A percentile compares a stretch with the other conserved stretches of the same genome.
Conservation (phyloP, 2,113 vertebrate genomes). For the Paratilapia polleni region DNA sequence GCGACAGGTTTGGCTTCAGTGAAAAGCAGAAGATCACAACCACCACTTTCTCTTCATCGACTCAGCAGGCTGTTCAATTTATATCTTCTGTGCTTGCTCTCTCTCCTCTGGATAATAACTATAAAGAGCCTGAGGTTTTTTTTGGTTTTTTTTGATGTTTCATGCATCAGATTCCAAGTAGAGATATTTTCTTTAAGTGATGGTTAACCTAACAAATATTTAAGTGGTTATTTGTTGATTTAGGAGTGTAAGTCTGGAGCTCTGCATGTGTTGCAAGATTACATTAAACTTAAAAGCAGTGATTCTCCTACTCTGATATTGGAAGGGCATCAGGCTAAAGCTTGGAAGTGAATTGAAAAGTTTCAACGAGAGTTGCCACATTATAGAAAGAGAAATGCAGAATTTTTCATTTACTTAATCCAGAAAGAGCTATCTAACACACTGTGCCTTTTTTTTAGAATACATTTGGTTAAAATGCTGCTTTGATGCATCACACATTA, state of each 20-base stretch:
- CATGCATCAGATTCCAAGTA: not conserved
- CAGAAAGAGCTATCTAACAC: not conserved
- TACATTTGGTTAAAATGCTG: not conserved
- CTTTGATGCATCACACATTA: not conserved
- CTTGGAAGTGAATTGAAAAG: not conserved
- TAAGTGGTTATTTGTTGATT: not conserved
- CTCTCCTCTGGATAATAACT: slow-evolving; percentile 20
- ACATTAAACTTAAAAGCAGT: not conserved
- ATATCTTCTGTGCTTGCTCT: not conserved
- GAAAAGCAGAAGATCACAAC: slow-evolving; percentile 31
- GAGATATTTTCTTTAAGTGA: not conserved
- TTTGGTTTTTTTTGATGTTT: not conserved
- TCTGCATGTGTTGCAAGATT: not conserved
- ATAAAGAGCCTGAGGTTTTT: slow-evolving; percentile 27
- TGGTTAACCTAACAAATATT: slow-evolving; percentile 24
- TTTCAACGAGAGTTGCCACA: not conserved
- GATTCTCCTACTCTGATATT: not conserved
- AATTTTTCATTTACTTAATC: not conserved
- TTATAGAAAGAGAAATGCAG: not conserved
- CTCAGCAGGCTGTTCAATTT: not conserved
- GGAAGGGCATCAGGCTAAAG: not conserved
- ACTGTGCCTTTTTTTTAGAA: not conserved
- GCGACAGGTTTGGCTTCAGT: slow-evolving; percentile 7
- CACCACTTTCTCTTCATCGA: not conserved
- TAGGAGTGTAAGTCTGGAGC: not conserved